Evolutionary conservation across 2,113 vertebrate species (phyloP).

Genomic region (Aldabrachelys gigantea): DNA sequence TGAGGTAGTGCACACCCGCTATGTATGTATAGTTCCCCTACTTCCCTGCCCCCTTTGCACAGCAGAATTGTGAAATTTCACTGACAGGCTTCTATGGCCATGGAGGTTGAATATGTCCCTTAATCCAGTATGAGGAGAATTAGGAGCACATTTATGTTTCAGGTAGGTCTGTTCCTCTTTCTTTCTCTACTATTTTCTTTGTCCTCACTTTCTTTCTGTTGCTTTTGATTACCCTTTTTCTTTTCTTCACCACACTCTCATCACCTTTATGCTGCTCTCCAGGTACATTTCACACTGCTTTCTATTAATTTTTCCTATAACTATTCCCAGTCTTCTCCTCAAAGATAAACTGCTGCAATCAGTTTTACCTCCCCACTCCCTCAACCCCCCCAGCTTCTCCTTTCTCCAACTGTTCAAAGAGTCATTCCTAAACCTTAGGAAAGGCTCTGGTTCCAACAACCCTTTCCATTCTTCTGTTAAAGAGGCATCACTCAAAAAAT

Average conservation of each 20-base stretch:
- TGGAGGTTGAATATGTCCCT: not conserved
- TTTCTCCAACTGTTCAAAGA: not conserved
- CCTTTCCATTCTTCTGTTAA: conserved; percentile 32
- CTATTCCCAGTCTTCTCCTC: not conserved
- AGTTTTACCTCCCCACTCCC: not conserved
- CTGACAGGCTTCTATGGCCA: not conserved
- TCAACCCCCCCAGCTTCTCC: not conserved
- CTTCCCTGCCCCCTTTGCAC: not conserved
- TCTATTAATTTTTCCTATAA: not conserved
- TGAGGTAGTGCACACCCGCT: not conserved
- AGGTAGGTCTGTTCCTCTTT: not conserved
- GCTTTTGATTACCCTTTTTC: not conserved
- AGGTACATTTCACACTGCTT: not conserved
- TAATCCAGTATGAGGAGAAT: not conserved
- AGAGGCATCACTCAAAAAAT: conserved; percentile 29
- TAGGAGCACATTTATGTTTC: not conserved
- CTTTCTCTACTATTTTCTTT: not conserved
- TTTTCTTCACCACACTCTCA: not conserved
- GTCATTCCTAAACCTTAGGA: not conserved
- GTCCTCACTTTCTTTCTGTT: not conserved
- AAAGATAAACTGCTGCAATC: not conserved
- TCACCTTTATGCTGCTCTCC: not conserved
- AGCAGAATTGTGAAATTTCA: not conserved
- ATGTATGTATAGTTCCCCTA: rapidly evolving
- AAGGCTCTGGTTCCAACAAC: conserved; percentile 4